These are phyloP conservation scores for Antrozous pallidus DNA, from an alignment of 2,797 vertebrate genomes.

Conservation along the genomic window DNA sequence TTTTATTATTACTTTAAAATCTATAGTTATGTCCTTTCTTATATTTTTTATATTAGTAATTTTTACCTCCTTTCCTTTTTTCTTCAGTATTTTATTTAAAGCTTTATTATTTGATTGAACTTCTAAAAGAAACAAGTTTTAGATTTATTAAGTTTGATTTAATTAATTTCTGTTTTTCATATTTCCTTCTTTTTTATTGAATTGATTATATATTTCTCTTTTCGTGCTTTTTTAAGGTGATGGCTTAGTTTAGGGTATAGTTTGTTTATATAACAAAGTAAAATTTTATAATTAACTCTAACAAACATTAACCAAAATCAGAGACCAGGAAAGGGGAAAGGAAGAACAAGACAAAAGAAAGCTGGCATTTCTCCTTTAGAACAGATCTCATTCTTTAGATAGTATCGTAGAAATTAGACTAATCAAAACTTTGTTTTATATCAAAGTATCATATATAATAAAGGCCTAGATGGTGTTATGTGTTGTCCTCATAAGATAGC, in stretches of 20 bases:
- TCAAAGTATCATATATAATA: too few species aligned
- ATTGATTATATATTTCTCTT: neutral
- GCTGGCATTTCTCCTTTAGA: neutral
- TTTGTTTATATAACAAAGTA: neutral
- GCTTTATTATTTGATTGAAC: neutral
- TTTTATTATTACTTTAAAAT: neutral
- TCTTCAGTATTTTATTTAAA: neutral
- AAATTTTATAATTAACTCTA: neutral
- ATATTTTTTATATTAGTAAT: neutral
- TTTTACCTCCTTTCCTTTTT: neutral
- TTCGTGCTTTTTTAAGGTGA: neutral
- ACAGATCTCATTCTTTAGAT: neutral
- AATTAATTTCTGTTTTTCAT: neutral
- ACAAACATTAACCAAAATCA: neutral
- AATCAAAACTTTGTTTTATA: conserved; percentile 1
- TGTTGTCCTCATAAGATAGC: too few species aligned
- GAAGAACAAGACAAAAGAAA: neutral
- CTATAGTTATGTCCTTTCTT: neutral
- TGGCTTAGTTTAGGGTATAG: neutral
- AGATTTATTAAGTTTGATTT: neutral
- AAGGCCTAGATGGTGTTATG: too few species aligned
- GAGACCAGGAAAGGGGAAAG: neutral
- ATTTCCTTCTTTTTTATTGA: neutral
- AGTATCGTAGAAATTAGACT: neutral
- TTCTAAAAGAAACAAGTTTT: neutral